Evolutionary conservation across 2,797 vertebrate genomes (phyloP), one percentile per base, ranked within the genome.

Genomic region (Silurus aristotelis): DNA sequence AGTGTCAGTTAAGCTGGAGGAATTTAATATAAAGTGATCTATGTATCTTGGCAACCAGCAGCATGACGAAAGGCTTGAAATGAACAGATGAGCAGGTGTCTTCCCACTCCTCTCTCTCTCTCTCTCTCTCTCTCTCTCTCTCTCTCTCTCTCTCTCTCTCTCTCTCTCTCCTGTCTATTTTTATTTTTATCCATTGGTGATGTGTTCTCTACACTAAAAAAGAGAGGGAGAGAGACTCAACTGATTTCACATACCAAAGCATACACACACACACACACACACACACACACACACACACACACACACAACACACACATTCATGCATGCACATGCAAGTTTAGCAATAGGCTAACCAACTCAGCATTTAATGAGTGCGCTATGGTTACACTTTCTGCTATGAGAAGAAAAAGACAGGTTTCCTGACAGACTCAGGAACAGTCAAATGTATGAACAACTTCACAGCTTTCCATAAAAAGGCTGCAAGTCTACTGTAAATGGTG

Each of bases 1-100:
- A 89, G 91, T 92, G 92, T 93, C 93, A 92, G 77, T 77, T 89
- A 86, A 85, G 87, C 76, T 87, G 85, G 90, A 92, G 90, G 92
- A 94, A 92, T 94, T 93, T 94, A 94, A 95, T 95, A 93, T 94
- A 91, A 91, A 91, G 89, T 93, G 93, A 95, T 94, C 88, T 90
- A 93, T 93, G 92, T 91, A 84, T 92, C 89, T 94, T 94, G 94
- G 93, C 93, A 93, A 83, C 86, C 38, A 58, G 55, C 15, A 6
- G 66, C 86, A 87, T 93, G 93, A 93, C 90, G 63, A 92, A 92
- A 92, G 83, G 83, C 78, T 64, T 71, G 84, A 88, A 88, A 89
- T 88, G 27, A 89, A 61, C 87, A 92, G 89, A 87, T 75, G 88
- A 93, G 89, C 90, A 90, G 88, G 88, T 92, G 90, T 83, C 89